Base-by-base conservation (phyloP, 2,113 vertebrate species). In the Pycnonotus jocosus region DNA sequence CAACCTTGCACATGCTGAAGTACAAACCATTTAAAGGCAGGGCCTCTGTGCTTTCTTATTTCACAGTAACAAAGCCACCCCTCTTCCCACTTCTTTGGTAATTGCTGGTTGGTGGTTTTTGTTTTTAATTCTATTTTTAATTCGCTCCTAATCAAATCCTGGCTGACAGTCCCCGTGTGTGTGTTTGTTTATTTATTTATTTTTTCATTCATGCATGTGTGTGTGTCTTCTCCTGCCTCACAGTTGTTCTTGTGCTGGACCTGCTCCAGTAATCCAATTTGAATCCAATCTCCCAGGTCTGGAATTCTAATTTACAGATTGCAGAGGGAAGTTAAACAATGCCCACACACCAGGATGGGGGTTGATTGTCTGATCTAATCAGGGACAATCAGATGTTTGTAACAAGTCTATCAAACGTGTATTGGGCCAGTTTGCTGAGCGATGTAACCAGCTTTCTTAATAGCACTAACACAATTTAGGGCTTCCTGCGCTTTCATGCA, bases 211-310 rank as follows among this genome's bases (percentile, higher is more conserved):
- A 9, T 87, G 65, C 40, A 11, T 62, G 28, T 62, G 68, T 86
- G 58, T 85, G 71, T 66, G 40, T 92, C 45, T 58, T 85, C 77
- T 73, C 12, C 38, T 73, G 79, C 89, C 30, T 71, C 73, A 42
- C 7, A 23, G 81, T 94, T 95, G 86, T 96, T 96, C 82, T 92
- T 64, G 86, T 9, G 40, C 94, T 97, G 96, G 96, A 97, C 89
- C 94, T 96, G 79, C 95, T 96, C 96, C 97, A 98, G 81, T 94
- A 97, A 97, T 98, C 95, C 97, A 97, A 95, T 97, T 97, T 97
- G 97, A 98, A 97, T 96, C 96, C 93, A 85, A 82, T 97, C 95
- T 94, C 96, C 94, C 93, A 97, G 91, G 97, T 97, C 96, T 97
- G 93, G 97, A 97, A 96, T 97, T 97, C 93, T 97, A 96, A 98